Base-by-base conservation (phyloP, 2,888 invertebrate genomes). In the Dysmachus trigonus region DNA sequence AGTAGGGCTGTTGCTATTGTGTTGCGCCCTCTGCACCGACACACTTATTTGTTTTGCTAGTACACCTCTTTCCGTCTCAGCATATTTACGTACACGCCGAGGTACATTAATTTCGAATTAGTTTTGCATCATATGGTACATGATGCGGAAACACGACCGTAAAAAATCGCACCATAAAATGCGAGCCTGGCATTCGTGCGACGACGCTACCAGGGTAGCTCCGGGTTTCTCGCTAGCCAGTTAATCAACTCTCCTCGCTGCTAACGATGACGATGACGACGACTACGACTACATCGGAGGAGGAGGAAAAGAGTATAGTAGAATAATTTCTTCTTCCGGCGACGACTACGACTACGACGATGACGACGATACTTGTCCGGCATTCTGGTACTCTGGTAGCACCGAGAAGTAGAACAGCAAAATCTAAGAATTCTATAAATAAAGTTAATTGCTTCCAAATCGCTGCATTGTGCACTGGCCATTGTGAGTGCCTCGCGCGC, bases 91-190 rank as follows among this genome's bases (percentile, higher is more conserved):
- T 84, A 86, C 85, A 86, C 85, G 77, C 77, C 79, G 86, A 72
- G 87, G 90, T 91, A 91, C 92, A 92, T 92, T 92, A 92, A 92
- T 91, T 92, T 92, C 91, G 90, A 92, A 92, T 92, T 92, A 92
- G 92, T 92, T 92, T 92, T 92, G 91, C 92, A 92, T 92, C 92
- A 92, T 92, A 91, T 92, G 92, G 90, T 91, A 90, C 90, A 91
- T 91, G 91, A 92, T 91, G 92, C 91, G 91, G 91, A 92, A 92
- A 91, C 71, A 85, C 53, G 86, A 86, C 87, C 87, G 85, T 87
- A 84, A 84, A 86, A 82, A 86, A 87, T 87, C 85, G 62, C 73
- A 74, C 74, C 82, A 82, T 86, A 83, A 86, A 87, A 83, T 84
- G 77, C 41, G 51, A 71, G 72, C 33, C 13, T 53, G 77, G 82